phyloP scores from a whole-genome alignment of 2,888 invertebrate species.

The Leptogaster cylindrica region DNA sequence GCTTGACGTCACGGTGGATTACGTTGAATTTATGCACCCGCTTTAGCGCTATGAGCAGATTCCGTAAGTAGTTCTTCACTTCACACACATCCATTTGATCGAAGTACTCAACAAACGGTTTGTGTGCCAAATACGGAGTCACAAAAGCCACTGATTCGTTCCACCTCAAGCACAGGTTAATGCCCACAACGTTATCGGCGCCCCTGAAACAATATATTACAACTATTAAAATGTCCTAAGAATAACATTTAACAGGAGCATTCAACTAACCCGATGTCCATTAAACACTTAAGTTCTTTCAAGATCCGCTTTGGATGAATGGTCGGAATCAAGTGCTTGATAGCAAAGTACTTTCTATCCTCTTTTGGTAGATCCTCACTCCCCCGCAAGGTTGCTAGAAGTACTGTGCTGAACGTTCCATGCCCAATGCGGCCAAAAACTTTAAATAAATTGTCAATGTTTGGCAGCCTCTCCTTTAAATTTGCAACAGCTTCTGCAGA shows the following conservation, averaged over 20 bases:
- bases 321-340: slow-evolving; percentile 87
- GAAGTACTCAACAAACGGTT: slow-evolving; percentile 79
- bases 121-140: slow-evolving; percentile 88
- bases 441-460: slow-evolving; percentile 69
- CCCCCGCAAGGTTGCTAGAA: slow-evolving; percentile 70
- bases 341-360: slow-evolving; percentile 72
- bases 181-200: slow-evolving; percentile 78
- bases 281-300: slow-evolving; percentile 80
- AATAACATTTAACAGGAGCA: slow-evolving; percentile 24
- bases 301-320: slow-evolving; percentile 82
- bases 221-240: neutral
- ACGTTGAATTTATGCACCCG: slow-evolving; percentile 84
- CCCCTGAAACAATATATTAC: slow-evolving; percentile 66
- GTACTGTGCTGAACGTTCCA: slow-evolving; percentile 89
- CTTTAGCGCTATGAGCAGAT: slow-evolving; percentile 76
- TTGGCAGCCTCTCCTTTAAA: slow-evolving; percentile 64
- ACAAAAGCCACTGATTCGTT: slow-evolving; percentile 83
- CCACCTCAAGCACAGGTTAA: slow-evolving; percentile 78
- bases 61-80: slow-evolving; percentile 78
- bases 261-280: slow-evolving; percentile 72
- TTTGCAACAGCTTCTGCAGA: slow-evolving; percentile 57
- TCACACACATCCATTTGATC: slow-evolving; percentile 73
- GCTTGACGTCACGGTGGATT: slow-evolving; percentile 90
- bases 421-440: slow-evolving; percentile 77
- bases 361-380: slow-evolving; percentile 62